A percentile compares a stretch with the other conserved stretches of the same genome.
Evolutionary conservation across 2,888 invertebrate species (phyloP).

Genomic region (Beris morrisii): DNA sequence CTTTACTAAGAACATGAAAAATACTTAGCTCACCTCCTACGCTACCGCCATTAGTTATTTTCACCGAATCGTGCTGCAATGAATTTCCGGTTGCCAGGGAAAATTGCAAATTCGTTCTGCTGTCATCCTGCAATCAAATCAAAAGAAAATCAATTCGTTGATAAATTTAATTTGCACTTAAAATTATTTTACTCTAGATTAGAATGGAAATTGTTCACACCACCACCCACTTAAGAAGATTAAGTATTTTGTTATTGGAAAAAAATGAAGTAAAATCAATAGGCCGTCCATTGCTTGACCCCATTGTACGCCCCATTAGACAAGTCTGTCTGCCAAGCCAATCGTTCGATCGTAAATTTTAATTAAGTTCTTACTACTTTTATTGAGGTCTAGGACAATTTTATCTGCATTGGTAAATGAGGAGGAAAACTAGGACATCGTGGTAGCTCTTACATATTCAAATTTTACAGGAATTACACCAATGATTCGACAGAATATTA

Average conservation of each 20-base stretch:
- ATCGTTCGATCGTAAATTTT: too few species aligned
- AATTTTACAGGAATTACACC: conserved; percentile 36
- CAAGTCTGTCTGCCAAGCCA: too few species aligned
- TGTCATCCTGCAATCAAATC: conserved; percentile 35
- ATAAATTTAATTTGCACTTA: too few species aligned
- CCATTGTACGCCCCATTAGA: too few species aligned
- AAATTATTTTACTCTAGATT: too few species aligned
- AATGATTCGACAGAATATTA: conserved; percentile 33
- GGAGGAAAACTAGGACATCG: too few species aligned
- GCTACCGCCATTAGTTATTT: conserved; percentile 13
- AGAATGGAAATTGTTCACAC: too few species aligned
- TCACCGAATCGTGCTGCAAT: conserved; percentile 24
- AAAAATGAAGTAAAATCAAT: too few species aligned
- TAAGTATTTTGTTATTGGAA: too few species aligned
- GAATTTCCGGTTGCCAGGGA: conserved; percentile 37
- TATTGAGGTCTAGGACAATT: conserved; percentile 23
- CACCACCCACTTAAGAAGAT: too few species aligned
- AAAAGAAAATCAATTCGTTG: conserved; percentile 6
- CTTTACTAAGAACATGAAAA: neutral
- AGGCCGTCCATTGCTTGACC: too few species aligned
- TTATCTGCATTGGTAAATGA: neutral
- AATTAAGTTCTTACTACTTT: conserved; percentile 4
- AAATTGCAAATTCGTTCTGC: conserved; percentile 37
- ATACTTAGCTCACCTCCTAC: conserved; percentile 7
- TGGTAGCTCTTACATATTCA: conserved; percentile 30